These are phyloP conservation scores for Pseudorectes ferrugineus DNA, from an alignment of 2,113 vertebrate genomes.

Conservation along the genomic window DNA sequence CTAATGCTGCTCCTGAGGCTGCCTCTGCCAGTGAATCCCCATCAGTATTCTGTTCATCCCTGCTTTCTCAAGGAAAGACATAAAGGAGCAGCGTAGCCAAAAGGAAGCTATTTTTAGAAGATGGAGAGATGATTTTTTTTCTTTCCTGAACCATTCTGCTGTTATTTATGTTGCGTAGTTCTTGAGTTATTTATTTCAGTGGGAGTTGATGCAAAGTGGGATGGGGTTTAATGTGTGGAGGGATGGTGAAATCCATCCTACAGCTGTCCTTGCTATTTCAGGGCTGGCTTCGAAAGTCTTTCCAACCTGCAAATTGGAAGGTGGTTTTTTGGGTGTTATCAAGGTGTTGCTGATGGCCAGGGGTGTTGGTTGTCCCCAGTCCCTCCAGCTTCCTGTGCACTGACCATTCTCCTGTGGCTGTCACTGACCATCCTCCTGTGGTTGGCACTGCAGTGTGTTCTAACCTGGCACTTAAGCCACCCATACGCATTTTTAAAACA, in stretches of 20 bases:
- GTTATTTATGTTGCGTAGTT: slow-evolving; percentile 34
- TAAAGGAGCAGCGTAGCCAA: slow-evolving; percentile 29
- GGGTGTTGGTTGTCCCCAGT: neutral
- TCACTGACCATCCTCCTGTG: neutral
- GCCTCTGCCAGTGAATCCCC: neutral
- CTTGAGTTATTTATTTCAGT: slow-evolving; percentile 44
- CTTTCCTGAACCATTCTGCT: neutral
- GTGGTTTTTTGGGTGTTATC: neutral
- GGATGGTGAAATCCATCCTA: slow-evolving; percentile 17
- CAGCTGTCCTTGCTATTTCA: slow-evolving; percentile 31
- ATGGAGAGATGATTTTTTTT: neutral
- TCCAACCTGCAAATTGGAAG: neutral
- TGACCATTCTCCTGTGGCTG: neutral
- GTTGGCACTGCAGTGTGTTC: neutral
- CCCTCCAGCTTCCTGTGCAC: neutral
- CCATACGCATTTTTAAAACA: neutral
- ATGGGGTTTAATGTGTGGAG: neutral
- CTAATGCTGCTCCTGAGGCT: neutral
- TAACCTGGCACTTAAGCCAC: neutral
- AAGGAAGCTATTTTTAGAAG: slow-evolving; percentile 50
- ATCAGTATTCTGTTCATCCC: slow-evolving; percentile 25
- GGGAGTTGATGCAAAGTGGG: slow-evolving; percentile 17
- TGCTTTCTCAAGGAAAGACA: slow-evolving; percentile 32
- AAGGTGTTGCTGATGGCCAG: neutral
- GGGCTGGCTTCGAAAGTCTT: neutral